Base-by-base conservation (phyloP, 2,113 vertebrate species). In the Planiliza haematocheilus region DNA sequence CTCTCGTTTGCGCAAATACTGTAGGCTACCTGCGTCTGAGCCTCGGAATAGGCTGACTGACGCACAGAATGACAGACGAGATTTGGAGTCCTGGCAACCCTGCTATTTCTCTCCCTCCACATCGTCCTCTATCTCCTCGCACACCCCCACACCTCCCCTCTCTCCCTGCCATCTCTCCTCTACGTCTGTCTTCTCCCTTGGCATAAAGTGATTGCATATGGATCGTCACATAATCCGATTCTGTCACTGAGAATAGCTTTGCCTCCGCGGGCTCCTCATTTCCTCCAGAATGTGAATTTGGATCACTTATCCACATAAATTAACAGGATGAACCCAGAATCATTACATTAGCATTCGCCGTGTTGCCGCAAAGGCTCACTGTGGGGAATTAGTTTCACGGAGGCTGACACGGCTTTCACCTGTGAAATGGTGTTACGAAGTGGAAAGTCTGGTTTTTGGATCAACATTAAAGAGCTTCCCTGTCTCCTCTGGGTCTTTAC, bases 41-140 rank as follows among this genome's bases (percentile, higher is more conserved):
- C 80, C 92, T 87, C 77, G 81, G 91, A 94, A 94, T 92, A 93
- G 90, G 66, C 78, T 20, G 90, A 91, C 85, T 93, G 93, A 94
- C 91, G 93, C 91, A 93, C 83, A 4, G 81, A 84, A 90, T 92
- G 90, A 93, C 91, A 92, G 89, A 81, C 84, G 73, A 77, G 85
- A 87, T 90, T 84, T 74, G 80, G 88, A 88, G 86, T 86, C 89
- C 89, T 93, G 88, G 87, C 91, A 93, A 85, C 88, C 51, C 82
- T 20, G 70, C 74, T 82, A 78, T 86, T 83, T 85, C 84, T 74
- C 80, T 79, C 79, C 56, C 72, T 65, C 78, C 20, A 46, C 1
- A 34, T 39, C 34, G 62, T 7, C 56, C 52, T 43, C 77, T 66
- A 41, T 61, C 70, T 76, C 62, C 64, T 77, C 63, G 10, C 69